A percentile compares a stretch with the other conserved stretches of the same genome.
phyloP scores from a whole-genome alignment of 2,113 vertebrate genomes.

The Hydrochoerus hydrochaeris region DNA sequence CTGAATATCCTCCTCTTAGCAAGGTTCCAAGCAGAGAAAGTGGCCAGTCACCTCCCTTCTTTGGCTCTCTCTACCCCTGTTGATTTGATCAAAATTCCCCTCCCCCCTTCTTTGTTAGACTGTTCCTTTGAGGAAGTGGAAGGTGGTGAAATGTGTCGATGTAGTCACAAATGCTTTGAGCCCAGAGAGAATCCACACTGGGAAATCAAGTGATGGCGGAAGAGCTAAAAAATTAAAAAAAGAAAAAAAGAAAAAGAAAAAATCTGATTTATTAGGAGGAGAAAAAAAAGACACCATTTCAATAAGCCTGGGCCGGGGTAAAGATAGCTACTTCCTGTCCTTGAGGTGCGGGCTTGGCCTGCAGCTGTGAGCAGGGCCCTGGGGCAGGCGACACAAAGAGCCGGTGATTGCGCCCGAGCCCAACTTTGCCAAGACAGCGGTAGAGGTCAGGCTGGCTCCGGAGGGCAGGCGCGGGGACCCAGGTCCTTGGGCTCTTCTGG shows the following conservation, averaged over 20 bases:
- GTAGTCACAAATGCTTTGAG: slow-evolving; percentile 11
- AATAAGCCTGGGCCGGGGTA: slow-evolving; percentile 48
- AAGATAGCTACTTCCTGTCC: slow-evolving; percentile 75
- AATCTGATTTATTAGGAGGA: slow-evolving; percentile 53
- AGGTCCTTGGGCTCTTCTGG: background rate
- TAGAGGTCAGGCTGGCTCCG: slow-evolving; percentile 1
- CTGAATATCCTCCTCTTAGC: background rate
- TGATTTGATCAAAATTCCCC: slow-evolving; percentile 14
- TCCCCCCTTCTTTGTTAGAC: background rate
- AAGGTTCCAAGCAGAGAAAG: background rate
- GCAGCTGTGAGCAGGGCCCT: slow-evolving; percentile 23
- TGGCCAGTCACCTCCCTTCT: background rate
- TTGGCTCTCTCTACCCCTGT: background rate
- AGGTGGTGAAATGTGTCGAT: slow-evolving; percentile 36
- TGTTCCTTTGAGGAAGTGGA: slow-evolving; percentile 17
- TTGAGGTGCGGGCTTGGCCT: background rate
- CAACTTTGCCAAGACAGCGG: background rate
- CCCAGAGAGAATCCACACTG: slow-evolving; percentile 55
- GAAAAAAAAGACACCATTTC: slow-evolving; percentile 61
- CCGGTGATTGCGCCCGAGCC: background rate
- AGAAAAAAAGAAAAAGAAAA: background rate
- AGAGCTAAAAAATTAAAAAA: slow-evolving; percentile 60
- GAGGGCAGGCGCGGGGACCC: background rate
- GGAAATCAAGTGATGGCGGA: slow-evolving; percentile 56
- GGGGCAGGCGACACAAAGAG: slow-evolving; percentile 35